These are phyloP conservation scores for Lepidostoma basale DNA, from an alignment of 1,140 invertebrate species.

Conservation along the genomic window DNA sequence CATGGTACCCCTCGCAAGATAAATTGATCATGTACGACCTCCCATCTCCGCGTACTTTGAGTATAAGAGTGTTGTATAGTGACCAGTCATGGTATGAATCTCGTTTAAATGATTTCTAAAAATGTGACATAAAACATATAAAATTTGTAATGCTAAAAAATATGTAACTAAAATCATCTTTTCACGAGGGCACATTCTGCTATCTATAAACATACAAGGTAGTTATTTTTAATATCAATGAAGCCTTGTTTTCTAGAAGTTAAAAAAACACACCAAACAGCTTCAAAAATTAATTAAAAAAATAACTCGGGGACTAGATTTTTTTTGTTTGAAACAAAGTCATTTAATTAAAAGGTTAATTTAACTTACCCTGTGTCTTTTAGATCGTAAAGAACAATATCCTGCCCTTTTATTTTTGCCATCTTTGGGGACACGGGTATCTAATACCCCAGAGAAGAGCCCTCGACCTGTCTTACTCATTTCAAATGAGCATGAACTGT, in stretches of 20 bases:
- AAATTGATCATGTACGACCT: conserved; percentile 84
- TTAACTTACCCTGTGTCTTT: conserved; percentile 64
- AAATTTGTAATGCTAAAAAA: neutral
- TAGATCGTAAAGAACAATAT: conserved; percentile 78
- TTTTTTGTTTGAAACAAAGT: neutral
- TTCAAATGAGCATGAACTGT: conserved; percentile 70
- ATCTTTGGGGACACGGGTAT: conserved; percentile 77
- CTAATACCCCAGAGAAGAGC: conserved; percentile 77
- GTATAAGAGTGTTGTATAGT: conserved; percentile 80
- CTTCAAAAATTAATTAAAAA: no score
- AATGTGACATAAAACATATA: conserved; percentile 22
- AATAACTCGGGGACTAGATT: no score
- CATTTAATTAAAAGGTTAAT: no score
- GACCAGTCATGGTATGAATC: conserved; percentile 73
- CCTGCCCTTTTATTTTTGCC: conserved; percentile 75
- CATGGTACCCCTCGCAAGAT: conserved; percentile 70
- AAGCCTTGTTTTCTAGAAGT: no score
- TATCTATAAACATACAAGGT: no score
- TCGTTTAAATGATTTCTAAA: conserved; percentile 84
- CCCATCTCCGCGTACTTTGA: conserved; percentile 91
- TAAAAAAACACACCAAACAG: no score
- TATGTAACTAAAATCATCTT: no score
- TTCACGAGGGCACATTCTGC: no score
- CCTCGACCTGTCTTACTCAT: conserved; percentile 72
- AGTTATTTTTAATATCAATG: no score